Evolutionary conservation across 2,888 invertebrate genomes (phyloP).

Genomic region (Eupithecia exiguata): DNA sequence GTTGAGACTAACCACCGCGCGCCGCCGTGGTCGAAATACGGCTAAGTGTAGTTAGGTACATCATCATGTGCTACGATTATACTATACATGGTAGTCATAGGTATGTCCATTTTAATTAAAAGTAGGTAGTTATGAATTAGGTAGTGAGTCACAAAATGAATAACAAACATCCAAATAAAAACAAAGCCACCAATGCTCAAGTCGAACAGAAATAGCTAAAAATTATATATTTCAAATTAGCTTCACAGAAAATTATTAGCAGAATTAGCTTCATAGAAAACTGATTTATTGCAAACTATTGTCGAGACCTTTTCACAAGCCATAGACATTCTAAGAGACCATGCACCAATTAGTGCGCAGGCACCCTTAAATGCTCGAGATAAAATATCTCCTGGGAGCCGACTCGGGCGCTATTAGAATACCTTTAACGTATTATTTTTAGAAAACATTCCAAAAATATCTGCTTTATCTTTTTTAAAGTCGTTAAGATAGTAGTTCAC

Average conservation of each 20-base stretch:
- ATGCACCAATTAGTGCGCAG: constrained; percentile 55
- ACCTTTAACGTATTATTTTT: constrained; percentile 32
- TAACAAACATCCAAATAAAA: not conserved
- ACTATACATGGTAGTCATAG: too few relatives aligned
- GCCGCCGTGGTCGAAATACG: too few relatives aligned
- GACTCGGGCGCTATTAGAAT: constrained; percentile 40
- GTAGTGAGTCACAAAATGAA: too few relatives aligned
- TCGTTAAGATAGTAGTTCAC: not conserved
- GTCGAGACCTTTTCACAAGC: constrained; percentile 5
- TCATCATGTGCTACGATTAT: too few relatives aligned
- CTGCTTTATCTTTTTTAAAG: not conserved
- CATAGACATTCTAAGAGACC: constrained; percentile 7
- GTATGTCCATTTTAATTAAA: not conserved
- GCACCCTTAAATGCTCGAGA: constrained; percentile 58
- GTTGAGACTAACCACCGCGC: too few relatives aligned
- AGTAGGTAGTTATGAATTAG: not conserved
- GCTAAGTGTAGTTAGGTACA: too few relatives aligned
- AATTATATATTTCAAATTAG: not conserved
- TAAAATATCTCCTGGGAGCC: constrained; percentile 56
- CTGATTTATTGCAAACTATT: not conserved
- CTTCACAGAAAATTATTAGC: not conserved
- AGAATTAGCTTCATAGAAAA: not conserved
- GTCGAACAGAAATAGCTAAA: not conserved
- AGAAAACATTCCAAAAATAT: constrained; percentile 27
- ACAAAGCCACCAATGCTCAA: not conserved